phyloP scores from a whole-genome alignment of 1,140 invertebrate species.

The Zaprionus vittiger region DNA sequence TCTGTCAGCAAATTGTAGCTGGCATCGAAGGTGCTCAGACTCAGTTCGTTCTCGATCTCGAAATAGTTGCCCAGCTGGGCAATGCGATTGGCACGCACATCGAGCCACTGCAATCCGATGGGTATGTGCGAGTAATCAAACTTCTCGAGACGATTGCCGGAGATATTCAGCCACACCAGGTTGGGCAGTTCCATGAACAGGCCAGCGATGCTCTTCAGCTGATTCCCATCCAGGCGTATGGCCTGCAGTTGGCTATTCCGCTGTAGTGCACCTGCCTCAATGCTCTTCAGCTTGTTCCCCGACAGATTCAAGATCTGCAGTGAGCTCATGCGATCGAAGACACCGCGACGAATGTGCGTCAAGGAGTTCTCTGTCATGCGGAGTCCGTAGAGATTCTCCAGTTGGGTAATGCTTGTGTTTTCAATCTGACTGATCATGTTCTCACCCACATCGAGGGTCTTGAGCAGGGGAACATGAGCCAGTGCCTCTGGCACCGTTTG shows the following conservation, averaged over 20 bases:
- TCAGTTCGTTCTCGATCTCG: slow-evolving; percentile 93
- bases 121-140: slow-evolving; percentile 97
- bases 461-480: slow-evolving; percentile 91
- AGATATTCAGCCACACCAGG: slow-evolving; percentile 96
- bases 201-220: slow-evolving; percentile 92
- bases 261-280: slow-evolving; percentile 94
- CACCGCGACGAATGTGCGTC: slow-evolving; percentile 92
- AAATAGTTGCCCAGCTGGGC: slow-evolving; percentile 95
- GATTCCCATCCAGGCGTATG: slow-evolving; percentile 94
- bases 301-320: slow-evolving; percentile 95
- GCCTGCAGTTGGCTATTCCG: slow-evolving; percentile 93
- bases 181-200: slow-evolving; percentile 94
- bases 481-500: slow-evolving; percentile 93
- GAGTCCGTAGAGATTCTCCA: slow-evolving; percentile 91
- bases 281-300: slow-evolving; percentile 92
- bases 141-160: slow-evolving; percentile 94
- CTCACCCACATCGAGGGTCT: slow-evolving; percentile 94
- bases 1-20: slow-evolving; percentile 94
- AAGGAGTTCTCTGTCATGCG: slow-evolving; percentile 95
- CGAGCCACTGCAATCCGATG: slow-evolving; percentile 94
- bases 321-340: slow-evolving; percentile 92
- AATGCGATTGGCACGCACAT: slow-evolving; percentile 95
- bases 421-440: slow-evolving; percentile 93
- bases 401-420: slow-evolving; percentile 91
- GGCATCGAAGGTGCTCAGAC: slow-evolving; percentile 93